Percentiles rank a stretch among this genome's conserved stretches.
phyloP scores from a whole-genome alignment of 2,888 invertebrate genomes.

The Chydorus sphaericus region DNA sequence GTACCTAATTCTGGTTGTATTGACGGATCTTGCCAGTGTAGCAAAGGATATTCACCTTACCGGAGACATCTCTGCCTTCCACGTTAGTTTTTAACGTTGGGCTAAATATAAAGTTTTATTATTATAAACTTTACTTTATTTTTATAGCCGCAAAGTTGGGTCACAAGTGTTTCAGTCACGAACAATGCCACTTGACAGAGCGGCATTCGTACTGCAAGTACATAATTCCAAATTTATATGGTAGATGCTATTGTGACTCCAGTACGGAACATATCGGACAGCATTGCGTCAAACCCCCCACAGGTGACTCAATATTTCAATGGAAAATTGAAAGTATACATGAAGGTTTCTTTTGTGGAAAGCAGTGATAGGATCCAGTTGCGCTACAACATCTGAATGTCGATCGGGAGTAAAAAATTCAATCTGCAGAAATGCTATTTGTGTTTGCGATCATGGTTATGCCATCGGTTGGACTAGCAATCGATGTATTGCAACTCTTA shows the following conservation, averaged over 20 bases:
- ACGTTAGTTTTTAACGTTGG: conserved; percentile 42
- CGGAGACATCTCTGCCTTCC: conserved; percentile 77
- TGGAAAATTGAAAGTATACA: not conserved
- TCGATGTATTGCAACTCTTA: not conserved
- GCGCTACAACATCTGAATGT: conserved; percentile 1
- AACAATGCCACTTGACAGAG: conserved; percentile 73
- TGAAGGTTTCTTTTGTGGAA: not conserved
- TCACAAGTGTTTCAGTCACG: conserved; percentile 76
- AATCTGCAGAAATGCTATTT: not conserved
- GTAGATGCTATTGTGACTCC: conserved; percentile 66
- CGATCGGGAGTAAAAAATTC: conserved; percentile 1
- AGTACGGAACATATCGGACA: conserved; percentile 22
- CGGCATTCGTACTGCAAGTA: conserved; percentile 74
- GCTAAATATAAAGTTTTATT: not conserved
- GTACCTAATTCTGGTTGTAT: conserved; percentile 76
- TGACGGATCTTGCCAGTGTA: conserved; percentile 68
- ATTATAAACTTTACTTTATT: not conserved
- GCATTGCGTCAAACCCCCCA: conserved; percentile 3
- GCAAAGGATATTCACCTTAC: conserved; percentile 70
- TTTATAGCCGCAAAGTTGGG: conserved; percentile 68
- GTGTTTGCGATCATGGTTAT: conserved; percentile 2
- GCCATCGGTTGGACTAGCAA: not conserved
- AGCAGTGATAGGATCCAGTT: conserved; percentile 1
- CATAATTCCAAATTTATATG: conserved; percentile 74
- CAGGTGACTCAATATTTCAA: not conserved